A percentile compares a stretch with the other conserved stretches of the same genome.
Evolutionary conservation across 2,113 vertebrate genomes (phyloP).

Genomic region (Asarcornis scutulata): DNA sequence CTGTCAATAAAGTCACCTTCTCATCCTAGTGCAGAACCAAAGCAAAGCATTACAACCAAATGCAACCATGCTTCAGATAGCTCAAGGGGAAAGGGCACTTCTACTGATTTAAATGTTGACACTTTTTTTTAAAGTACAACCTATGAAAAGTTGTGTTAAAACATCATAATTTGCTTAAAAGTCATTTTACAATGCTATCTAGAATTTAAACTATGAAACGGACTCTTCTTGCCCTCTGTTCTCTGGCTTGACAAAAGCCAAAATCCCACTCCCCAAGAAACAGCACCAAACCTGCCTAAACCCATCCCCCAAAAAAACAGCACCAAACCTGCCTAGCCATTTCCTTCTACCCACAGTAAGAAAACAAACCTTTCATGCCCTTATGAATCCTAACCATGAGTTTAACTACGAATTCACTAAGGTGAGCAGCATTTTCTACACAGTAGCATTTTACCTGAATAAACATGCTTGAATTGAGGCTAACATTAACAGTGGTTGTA

Average conservation of each 20-base stretch:
- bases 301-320: neutral
- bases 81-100: neutral
- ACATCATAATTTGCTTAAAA: neutral
- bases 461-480: neutral
- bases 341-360: neutral
- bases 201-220: neutral
- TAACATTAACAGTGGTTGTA: neutral
- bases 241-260: neutral
- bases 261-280: neutral
- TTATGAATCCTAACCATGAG: neutral
- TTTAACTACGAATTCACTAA: neutral
- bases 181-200: neutral
- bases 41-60: neutral
- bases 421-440: neutral
- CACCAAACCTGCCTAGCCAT: neutral
- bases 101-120: neutral
- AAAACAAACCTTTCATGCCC: neutral
- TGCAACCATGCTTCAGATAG: neutral
- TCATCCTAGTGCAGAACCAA: neutral
- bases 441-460: neutral
- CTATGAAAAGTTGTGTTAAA: neutral
- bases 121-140: neutral
- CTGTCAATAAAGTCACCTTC: neutral
- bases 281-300: neutral
- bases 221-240: neutral